phyloP scores from a whole-genome alignment of 2,888 invertebrate species.

The Chromoteleia sp. region DNA sequence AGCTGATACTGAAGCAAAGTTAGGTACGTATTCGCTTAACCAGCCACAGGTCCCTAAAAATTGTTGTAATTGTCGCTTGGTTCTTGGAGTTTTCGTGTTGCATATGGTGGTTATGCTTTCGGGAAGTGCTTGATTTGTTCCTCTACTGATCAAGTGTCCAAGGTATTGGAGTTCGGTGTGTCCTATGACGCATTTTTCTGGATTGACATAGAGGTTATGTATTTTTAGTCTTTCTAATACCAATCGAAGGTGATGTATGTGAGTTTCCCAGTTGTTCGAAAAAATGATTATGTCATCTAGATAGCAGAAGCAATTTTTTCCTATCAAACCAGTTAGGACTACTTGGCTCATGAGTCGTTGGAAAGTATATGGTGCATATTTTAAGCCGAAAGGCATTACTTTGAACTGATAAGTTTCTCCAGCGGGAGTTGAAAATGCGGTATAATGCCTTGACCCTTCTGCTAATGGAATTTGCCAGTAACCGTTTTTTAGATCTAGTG shows the following conservation, averaged over 20 bases:
- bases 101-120: constrained; percentile 24
- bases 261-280: constrained; percentile 41
- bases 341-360: constrained; percentile 64
- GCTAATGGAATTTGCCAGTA: constrained; percentile 31
- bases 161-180: constrained; percentile 68
- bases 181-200: constrained; percentile 69
- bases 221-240: constrained; percentile 68
- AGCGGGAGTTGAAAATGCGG: not conserved
- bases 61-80: constrained; percentile 19
- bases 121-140: not conserved
- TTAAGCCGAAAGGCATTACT: not conserved
- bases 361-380: constrained; percentile 21
- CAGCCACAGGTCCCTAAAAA: constrained; percentile 8
- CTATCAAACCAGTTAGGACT: constrained; percentile 66
- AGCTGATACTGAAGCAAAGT: not conserved
- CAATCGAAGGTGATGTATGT: constrained; percentile 63
- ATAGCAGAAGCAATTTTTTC: constrained; percentile 68
- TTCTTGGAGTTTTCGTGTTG: constrained; percentile 19
- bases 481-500: constrained; percentile 4
- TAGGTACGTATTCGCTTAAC: not conserved
- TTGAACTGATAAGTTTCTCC: not conserved
- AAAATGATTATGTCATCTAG: constrained; percentile 75
- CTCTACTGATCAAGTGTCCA: constrained; percentile 64
- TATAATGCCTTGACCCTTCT: constrained; percentile 7
- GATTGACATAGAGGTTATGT: constrained; percentile 42